A percentile compares a stretch with the other conserved stretches of the same genome.
Evolutionary conservation across 2,888 invertebrate genomes (phyloP).

Genomic region (Ferdinandea cuprea): DNA sequence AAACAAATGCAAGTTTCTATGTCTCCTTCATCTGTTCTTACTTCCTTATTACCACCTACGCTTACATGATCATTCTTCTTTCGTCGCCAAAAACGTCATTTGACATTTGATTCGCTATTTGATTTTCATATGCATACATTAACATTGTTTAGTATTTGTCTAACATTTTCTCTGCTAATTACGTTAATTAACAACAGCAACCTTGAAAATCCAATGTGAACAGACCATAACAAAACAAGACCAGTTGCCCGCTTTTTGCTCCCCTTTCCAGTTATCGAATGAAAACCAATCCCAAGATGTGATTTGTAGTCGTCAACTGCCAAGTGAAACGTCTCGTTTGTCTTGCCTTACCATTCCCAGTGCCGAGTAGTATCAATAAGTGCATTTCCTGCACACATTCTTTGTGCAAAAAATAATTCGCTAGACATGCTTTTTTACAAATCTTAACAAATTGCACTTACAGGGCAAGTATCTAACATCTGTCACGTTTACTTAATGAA

Average conservation of each 20-base stretch:
- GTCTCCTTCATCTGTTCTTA: too few species aligned
- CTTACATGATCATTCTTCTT: not conserved
- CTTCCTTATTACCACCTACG: not conserved
- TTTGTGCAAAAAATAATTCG: slow-evolving; percentile 12
- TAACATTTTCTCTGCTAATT: slow-evolving; percentile 53
- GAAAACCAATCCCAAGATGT: slow-evolving; percentile 13
- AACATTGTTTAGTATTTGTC: not conserved
- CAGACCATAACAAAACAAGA: slow-evolving; percentile 58
- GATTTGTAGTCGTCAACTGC: slow-evolving; percentile 36
- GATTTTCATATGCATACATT: slow-evolving; percentile 3
- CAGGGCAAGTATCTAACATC: slow-evolving; percentile 46
- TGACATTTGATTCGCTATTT: slow-evolving; percentile 20
- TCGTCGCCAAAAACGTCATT: not conserved
- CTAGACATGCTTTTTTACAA: slow-evolving; percentile 16
- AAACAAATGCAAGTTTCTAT: too few species aligned
- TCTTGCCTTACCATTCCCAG: slow-evolving; percentile 24
- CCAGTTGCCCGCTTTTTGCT: not conserved
- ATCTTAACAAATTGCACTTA: slow-evolving; percentile 33
- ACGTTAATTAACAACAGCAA: slow-evolving; percentile 61
- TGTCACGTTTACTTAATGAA: slow-evolving; percentile 57
- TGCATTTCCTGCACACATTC: slow-evolving; percentile 38
- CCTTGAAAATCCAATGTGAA: slow-evolving; percentile 55
- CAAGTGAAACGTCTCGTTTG: slow-evolving; percentile 59
- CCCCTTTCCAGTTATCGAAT: slow-evolving; percentile 16
- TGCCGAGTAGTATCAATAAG: slow-evolving; percentile 21